phyloP scores from a whole-genome alignment of 2,113 vertebrate species.

The Mionectes macconnelli region DNA sequence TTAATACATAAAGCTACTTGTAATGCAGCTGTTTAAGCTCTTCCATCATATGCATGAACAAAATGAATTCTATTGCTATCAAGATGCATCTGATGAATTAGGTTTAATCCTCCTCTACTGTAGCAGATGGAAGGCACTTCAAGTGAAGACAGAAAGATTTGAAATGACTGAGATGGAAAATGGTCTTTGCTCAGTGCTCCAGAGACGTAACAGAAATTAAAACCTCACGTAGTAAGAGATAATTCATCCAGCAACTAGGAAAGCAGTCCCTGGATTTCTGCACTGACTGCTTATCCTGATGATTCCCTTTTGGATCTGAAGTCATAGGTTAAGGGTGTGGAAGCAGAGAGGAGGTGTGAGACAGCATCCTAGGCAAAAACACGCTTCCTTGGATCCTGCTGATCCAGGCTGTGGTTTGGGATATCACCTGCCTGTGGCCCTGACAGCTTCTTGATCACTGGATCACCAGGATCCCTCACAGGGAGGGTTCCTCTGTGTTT shows the following conservation, averaged over 20 bases:
- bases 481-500: neutral
- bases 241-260: neutral
- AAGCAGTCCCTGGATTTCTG: neutral
- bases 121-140: slow-evolving; percentile 15
- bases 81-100: slow-evolving; percentile 52
- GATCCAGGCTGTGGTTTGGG: rapidly evolving
- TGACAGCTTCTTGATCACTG: rapidly evolving
- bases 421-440: rapidly evolving
- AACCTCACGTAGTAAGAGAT: neutral
- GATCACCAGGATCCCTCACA: rapidly evolving
- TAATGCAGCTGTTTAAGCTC: slow-evolving; percentile 50
- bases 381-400: neutral
- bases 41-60: slow-evolving; percentile 37
- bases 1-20: slow-evolving; percentile 36
- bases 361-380: rapidly evolving
- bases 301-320: neutral
- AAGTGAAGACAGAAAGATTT: neutral
- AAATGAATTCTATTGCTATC: slow-evolving; percentile 40
- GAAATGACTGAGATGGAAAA: slow-evolving; percentile 18
- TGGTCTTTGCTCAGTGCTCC: neutral
- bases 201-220: neutral
- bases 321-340: neutral
- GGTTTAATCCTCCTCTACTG: slow-evolving; percentile 48
- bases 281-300: neutral
- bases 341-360: neutral